A percentile compares a stretch with the other conserved stretches of the same genome.
These are phyloP conservation scores for Neomonachus schauinslandi DNA, from an alignment of 2,113 vertebrate genomes.

Conservation along the genomic window DNA sequence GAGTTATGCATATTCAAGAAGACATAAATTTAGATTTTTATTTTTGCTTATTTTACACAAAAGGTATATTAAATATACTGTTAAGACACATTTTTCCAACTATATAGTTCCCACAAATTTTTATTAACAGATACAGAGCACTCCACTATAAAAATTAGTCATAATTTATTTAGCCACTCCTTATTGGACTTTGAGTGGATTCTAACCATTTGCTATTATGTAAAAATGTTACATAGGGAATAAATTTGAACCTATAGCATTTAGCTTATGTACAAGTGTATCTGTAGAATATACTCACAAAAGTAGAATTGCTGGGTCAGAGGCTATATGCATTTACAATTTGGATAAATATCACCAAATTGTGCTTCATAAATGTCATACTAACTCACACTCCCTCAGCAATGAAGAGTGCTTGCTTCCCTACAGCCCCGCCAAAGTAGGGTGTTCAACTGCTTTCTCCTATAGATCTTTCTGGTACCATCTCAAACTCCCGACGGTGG, in stretches of 20 bases:
- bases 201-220: not conserved
- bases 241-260: not conserved
- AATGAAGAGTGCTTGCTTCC: not conserved
- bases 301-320: not conserved
- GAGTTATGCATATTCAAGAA: conserved; percentile 21
- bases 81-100: not conserved
- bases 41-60: conserved; percentile 19
- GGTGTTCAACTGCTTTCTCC: not conserved
- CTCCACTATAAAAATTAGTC: not conserved
- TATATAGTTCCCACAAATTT: not conserved
- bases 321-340: not conserved
- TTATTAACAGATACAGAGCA: not conserved
- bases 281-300: not conserved
- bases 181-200: not conserved
- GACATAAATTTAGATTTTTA: not conserved
- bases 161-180: not conserved
- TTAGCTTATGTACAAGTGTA: not conserved
- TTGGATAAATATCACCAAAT: not conserved
- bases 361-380: not conserved
- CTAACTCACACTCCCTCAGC: not conserved
- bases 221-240: not conserved
- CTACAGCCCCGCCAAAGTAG: too few species aligned
- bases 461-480: not conserved
- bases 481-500: not conserved
- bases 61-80: not conserved